Base-by-base conservation (phyloP, 2,888 invertebrate genomes). In the Sinohyriopsis cumingii region DNA sequence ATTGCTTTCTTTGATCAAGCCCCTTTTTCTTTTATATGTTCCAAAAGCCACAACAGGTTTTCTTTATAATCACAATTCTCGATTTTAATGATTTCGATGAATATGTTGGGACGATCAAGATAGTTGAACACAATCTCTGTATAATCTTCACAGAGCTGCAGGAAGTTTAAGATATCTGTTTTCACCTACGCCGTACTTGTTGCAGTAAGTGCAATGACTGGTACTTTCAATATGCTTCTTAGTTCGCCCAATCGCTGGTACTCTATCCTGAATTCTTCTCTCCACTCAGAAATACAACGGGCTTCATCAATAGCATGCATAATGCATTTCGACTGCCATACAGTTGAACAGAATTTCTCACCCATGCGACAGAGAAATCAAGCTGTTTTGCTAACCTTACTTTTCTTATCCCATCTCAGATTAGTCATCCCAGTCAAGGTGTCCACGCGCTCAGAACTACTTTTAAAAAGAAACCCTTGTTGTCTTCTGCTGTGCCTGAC, bases 211-310 rank as follows among this genome's bases (percentile, higher is more conserved):
- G 73, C 69, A 62, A 73, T 28, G 19, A 75, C 59, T 5, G 71
- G 75, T 6, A 55, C 67, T 25, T 65, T 28, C 33, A 72, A 66
- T 33, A 73, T 59, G 56, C 73, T 75, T 33, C 71, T 54, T 15
- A 77, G 56, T 22, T 72, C 65, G 28, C 67, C 55, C 45, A 75
- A 33, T 28, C 63, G 20, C 53, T 59, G 65, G 65, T 72, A 77
- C 19, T 77, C 76, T 53, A 63, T 61, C 28, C 77, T 53, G 56
- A 75, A 77, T 28, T 73, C 68, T 24, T 71, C 70, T 2, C 75
- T 73, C 77, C 77, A 76, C 64, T 76, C 77, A 18, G 79, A 77
- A 18, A 79, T 69, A 57, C 75, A 77, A 64, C 76, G 79, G 3
- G 77, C 75, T 63, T 79, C 75, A 59, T 75, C 72, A 57, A 77